phyloP scores from a whole-genome alignment of 2,797 vertebrate genomes.

The Percopsis omiscomaycus region DNA sequence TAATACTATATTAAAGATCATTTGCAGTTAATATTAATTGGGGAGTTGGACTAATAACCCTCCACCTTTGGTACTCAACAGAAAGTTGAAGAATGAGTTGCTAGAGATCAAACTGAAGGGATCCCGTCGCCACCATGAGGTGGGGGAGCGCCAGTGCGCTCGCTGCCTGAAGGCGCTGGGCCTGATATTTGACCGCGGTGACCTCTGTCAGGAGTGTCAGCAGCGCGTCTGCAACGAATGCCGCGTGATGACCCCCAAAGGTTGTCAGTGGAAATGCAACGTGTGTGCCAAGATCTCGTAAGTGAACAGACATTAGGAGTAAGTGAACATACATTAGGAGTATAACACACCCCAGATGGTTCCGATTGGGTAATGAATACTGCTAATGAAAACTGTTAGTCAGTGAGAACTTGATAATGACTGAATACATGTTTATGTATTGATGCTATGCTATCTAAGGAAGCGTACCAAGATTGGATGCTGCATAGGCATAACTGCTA shows the following conservation, averaged over 20 bases:
- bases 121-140: conserved; percentile 73
- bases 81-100: conserved; percentile 95
- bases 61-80: conserved; percentile 45
- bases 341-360: conserved; percentile 27
- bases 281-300: conserved; percentile 91
- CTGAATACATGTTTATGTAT: too few species aligned
- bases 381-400: too few species aligned
- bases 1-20: too few species aligned
- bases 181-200: conserved; percentile 89
- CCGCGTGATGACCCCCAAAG: conserved; percentile 61
- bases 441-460: too few species aligned
- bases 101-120: conserved; percentile 87
- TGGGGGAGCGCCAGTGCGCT: conserved; percentile 81
- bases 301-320: conserved; percentile 66
- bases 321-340: neutral
- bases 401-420: too few species aligned
- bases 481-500: too few species aligned
- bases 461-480: too few species aligned
- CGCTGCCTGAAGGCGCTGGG: conserved; percentile 88
- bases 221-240: conserved; percentile 86
- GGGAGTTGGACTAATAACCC: too few species aligned
- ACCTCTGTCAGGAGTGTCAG: conserved; percentile 82
- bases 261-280: conserved; percentile 84
- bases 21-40: too few species aligned
- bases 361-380: conserved; percentile 5